Percentiles rank a stretch among this genome's conserved stretches.
These are phyloP conservation scores for Nyctalus aviator DNA, from an alignment of 2,797 vertebrate genomes.

Conservation along the genomic window DNA sequence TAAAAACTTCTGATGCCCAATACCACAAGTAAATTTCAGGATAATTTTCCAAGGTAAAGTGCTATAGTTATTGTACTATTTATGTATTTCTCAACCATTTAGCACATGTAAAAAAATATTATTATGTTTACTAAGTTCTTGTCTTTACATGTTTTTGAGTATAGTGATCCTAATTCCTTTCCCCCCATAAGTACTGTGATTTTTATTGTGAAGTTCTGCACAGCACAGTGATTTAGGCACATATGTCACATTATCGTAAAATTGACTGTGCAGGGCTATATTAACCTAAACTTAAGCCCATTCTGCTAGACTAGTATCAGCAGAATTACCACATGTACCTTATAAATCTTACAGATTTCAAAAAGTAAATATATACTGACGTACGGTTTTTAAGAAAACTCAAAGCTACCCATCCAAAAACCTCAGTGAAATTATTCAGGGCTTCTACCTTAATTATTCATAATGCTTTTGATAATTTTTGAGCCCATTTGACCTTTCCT, in stretches of 20 bases:
- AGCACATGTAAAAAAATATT: not conserved
- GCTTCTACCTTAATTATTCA: not conserved
- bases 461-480: conserved; percentile 28
- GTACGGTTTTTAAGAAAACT: not conserved
- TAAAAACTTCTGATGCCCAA: not conserved
- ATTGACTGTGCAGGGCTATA: not conserved
- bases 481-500: not conserved
- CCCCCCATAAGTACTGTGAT: not conserved
- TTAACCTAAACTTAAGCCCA: not conserved
- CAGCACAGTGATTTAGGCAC: not conserved
- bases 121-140: not conserved
- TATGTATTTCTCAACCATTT: not conserved
- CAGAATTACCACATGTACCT: not conserved
- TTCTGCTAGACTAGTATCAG: not conserved
- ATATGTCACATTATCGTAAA: not conserved
- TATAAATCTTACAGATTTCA: not conserved
- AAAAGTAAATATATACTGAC: not conserved
- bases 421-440: not conserved
- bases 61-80: not conserved
- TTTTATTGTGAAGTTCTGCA: not conserved
- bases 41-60: not conserved
- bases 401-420: not conserved
- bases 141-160: not conserved
- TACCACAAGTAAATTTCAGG: not conserved
- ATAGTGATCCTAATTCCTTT: not conserved